Percentiles rank a stretch among this genome's conserved stretches.
Evolutionary conservation across 1,140 invertebrate species (phyloP).

Genomic region (Anoplophora glabripennis): DNA sequence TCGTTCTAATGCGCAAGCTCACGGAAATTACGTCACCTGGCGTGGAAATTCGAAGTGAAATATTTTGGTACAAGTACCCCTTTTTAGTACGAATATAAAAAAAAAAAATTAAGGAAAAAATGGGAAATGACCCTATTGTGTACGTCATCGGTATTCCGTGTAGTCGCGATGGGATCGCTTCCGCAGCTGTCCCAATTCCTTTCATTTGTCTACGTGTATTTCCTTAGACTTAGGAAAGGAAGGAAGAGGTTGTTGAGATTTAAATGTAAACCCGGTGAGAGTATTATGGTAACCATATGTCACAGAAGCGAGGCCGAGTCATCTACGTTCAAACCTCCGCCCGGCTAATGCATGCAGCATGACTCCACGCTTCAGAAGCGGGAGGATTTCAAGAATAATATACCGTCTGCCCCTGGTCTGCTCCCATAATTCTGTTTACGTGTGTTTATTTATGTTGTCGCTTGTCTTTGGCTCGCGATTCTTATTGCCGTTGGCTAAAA

Average conservation of each 20-base stretch:
- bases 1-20: too few relatives aligned
- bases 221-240: neutral
- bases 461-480: slow-evolving; percentile 11
- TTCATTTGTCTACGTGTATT: too few relatives aligned
- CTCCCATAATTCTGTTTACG: slow-evolving; percentile 5
- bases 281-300: slow-evolving; percentile 11
- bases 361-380: slow-evolving; percentile 8
- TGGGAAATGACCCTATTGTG: too few relatives aligned
- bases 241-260: slow-evolving; percentile 3
- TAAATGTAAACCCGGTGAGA: slow-evolving; percentile 5
- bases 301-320: too few relatives aligned
- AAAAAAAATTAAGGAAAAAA: too few relatives aligned
- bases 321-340: neutral
- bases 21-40: too few relatives aligned
- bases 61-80: too few relatives aligned
- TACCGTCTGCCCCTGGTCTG: slow-evolving; percentile 10
- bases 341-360: slow-evolving; percentile 9
- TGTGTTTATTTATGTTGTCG: slow-evolving; percentile 8
- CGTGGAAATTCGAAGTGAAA: too few relatives aligned
- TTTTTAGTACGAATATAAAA: too few relatives aligned
- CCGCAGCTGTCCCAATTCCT: too few relatives aligned
- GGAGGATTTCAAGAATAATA: slow-evolving; percentile 6
- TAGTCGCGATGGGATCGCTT: too few relatives aligned
- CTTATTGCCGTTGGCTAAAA: neutral
- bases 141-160: too few relatives aligned